Evolutionary conservation across 2,113 vertebrate genomes (phyloP).

Genomic region (Pionites leucogaster): DNA sequence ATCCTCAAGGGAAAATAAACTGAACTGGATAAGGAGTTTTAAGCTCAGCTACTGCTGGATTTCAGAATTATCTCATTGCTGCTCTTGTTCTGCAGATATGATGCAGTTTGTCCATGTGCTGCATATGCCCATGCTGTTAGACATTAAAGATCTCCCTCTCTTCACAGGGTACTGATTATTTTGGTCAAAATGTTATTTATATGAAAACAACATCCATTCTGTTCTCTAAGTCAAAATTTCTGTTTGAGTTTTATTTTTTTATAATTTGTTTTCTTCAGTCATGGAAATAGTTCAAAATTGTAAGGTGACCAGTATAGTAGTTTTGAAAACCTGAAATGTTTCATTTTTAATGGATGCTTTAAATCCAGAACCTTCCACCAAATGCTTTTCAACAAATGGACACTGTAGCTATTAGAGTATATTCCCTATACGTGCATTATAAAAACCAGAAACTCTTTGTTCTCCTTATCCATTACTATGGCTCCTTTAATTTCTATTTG

Average conservation of each 20-base stretch:
- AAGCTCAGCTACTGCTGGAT: neutral
- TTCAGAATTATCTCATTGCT: neutral
- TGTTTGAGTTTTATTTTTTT: neutral
- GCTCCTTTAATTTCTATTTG: neutral
- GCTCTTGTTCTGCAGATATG: neutral
- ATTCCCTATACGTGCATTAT: neutral
- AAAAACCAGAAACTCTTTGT: neutral
- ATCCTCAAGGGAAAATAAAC: neutral
- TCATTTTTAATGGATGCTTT: neutral
- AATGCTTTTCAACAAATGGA: neutral
- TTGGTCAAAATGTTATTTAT: neutral
- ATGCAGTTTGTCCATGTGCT: neutral
- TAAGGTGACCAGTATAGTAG: fast-evolving
- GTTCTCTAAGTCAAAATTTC: neutral
- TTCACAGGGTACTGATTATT: neutral
- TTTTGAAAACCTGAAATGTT: neutral
- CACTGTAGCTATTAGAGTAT: neutral
- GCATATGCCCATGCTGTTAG: neutral
- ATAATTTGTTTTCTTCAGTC: neutral
- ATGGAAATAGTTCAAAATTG: neutral
- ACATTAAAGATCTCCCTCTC: neutral
- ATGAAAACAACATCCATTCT: neutral
- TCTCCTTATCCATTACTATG: neutral
- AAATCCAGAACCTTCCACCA: neutral
- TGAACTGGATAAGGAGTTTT: neutral